Percentiles rank a stretch among this genome's conserved stretches.
Evolutionary conservation across 2,888 invertebrate species (phyloP).

Genomic region (Drosophila niveifrons): DNA sequence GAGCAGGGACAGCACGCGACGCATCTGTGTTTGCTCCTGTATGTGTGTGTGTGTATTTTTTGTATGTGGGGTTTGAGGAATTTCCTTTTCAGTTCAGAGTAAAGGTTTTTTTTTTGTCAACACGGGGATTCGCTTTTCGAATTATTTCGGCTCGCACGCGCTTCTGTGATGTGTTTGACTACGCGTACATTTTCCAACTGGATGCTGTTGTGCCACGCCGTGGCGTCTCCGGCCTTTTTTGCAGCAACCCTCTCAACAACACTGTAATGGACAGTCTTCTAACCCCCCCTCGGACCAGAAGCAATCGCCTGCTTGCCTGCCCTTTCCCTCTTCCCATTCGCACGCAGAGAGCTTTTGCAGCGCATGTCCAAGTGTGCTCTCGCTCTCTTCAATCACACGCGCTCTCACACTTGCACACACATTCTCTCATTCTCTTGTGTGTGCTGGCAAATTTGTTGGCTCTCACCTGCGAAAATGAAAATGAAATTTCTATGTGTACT

Average conservation of each 20-base stretch:
- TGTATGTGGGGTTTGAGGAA: conserved; percentile 7
- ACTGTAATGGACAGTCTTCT: conserved; percentile 25
- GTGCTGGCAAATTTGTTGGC: conserved; percentile 18
- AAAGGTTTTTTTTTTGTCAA: conserved; percentile 54
- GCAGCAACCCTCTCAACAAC: conserved; percentile 54
- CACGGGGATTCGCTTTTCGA: conserved; percentile 51
- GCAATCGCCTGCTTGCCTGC: not conserved
- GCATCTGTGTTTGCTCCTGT: conserved; percentile 33
- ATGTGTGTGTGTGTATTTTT: conserved; percentile 16
- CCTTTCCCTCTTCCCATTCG: not conserved
- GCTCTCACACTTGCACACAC: conserved; percentile 20
- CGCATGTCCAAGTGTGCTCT: conserved; percentile 60
- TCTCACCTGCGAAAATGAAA: conserved; percentile 78
- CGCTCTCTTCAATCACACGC: conserved; percentile 32
- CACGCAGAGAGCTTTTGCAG: conserved; percentile 30
- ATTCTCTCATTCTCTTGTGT: conserved; percentile 16
- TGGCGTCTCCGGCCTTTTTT: conserved; percentile 48
- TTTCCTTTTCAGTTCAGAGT: conserved; percentile 15
- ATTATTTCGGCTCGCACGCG: conserved; percentile 55
- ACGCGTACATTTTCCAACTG: conserved; percentile 84
- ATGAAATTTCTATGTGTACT: conserved; percentile 70
- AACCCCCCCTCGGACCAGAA: conserved; percentile 1
- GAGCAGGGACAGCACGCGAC: conserved; percentile 65
- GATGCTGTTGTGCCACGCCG: conserved; percentile 77
- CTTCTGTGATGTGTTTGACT: conserved; percentile 75